Evolutionary conservation across 2,888 invertebrate species (phyloP).

Genomic region (Drosophila formosana): DNA sequence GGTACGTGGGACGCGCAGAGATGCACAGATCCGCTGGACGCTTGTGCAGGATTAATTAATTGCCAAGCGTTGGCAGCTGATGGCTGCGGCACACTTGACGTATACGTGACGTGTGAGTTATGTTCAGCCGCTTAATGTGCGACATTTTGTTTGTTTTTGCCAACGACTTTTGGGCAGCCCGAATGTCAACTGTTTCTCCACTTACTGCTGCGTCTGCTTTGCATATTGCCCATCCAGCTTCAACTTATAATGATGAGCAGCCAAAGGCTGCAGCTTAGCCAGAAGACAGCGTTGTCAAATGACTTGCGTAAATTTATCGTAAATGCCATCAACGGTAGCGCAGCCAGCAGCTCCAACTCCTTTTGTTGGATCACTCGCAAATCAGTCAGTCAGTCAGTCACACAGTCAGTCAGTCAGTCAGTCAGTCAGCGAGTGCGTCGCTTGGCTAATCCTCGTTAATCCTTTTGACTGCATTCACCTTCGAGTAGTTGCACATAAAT

Average conservation of each 20-base stretch:
- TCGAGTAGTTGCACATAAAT: constrained; percentile 60
- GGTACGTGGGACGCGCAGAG: constrained; percentile 39
- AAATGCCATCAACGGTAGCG: constrained; percentile 80
- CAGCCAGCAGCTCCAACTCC: constrained; percentile 37
- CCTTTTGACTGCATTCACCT: constrained; percentile 50
- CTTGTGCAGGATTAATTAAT: constrained; percentile 80
- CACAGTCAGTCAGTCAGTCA: constrained; percentile 20
- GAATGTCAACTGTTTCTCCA: constrained; percentile 44
- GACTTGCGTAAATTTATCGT: constrained; percentile 84
- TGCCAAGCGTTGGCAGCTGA: constrained; percentile 39
- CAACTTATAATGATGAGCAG: constrained; percentile 71
- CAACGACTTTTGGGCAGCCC: constrained; percentile 49
- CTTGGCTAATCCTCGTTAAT: constrained; percentile 76
- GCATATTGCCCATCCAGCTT: constrained; percentile 58
- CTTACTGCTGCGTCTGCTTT: constrained; percentile 45
- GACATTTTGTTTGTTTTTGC: constrained; percentile 77
- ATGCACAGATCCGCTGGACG: constrained; percentile 33
- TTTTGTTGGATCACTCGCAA: constrained; percentile 34
- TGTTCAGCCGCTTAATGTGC: constrained; percentile 75
- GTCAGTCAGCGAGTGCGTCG: constrained; percentile 4
- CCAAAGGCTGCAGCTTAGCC: constrained; percentile 36
- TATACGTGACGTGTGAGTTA: constrained; percentile 79
- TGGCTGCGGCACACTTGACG: constrained; percentile 65
- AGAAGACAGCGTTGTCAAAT: constrained; percentile 75
- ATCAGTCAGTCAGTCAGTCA: constrained; percentile 17